phyloP scores from a whole-genome alignment of 2,888 invertebrate species.

The Hydrotaea diabolus region DNA sequence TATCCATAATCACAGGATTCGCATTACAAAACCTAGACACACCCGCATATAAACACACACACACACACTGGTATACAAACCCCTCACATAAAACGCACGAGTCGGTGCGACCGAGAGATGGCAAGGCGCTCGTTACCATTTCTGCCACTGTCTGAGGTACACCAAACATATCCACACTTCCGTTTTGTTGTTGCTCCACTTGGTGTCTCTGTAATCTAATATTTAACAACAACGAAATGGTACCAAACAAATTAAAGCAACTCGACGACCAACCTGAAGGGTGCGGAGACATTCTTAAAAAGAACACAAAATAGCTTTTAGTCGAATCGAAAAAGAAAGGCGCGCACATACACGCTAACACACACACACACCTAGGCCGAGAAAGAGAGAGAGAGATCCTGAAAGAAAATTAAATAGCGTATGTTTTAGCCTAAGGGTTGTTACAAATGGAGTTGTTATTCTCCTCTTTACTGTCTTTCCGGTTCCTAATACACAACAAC shows the following conservation, averaged over 20 bases:
- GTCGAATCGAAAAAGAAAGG: constrained; percentile 3
- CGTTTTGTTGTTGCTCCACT: background rate
- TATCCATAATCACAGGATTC: background rate
- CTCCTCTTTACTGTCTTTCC: background rate
- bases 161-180: background rate
- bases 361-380: background rate
- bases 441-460: background rate
- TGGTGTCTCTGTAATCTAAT: background rate
- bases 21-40: background rate
- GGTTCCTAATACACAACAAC: background rate
- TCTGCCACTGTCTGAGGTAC: background rate
- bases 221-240: constrained; percentile 4
- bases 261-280: background rate
- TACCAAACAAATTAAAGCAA: background rate
- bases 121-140: background rate
- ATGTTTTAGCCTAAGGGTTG: background rate
- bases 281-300: background rate
- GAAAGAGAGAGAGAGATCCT: background rate
- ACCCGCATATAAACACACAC: background rate
- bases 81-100: no score
- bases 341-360: background rate
- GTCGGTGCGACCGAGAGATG: no score
- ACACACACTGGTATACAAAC: background rate
- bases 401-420: background rate
- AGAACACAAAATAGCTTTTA: background rate